Evolutionary conservation across 2,888 invertebrate species (phyloP).

Genomic region (Antheraea yamamai): DNA sequence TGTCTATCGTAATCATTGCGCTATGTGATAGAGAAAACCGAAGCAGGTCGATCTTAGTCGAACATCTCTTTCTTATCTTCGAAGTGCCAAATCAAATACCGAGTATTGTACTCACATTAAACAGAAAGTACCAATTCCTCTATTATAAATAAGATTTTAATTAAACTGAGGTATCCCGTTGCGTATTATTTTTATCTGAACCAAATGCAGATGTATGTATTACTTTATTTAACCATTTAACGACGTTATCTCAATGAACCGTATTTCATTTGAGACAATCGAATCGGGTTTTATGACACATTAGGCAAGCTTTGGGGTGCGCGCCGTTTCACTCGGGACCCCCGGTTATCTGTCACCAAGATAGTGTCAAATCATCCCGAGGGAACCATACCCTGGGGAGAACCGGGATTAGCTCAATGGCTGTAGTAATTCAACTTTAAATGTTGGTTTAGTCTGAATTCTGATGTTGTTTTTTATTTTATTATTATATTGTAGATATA

Average conservation of each 20-base stretch:
- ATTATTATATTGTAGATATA: neutral
- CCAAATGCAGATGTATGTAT: constrained; percentile 34
- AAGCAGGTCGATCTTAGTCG: too few species aligned
- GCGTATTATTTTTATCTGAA: constrained; percentile 10
- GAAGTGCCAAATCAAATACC: too few species aligned
- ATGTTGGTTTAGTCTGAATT: constrained; percentile 34
- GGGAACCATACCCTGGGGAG: constrained; percentile 53
- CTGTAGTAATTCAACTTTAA: constrained; percentile 27
- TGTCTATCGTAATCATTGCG: too few species aligned
- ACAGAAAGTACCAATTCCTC: neutral
- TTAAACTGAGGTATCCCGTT: neutral
- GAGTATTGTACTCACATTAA: too few species aligned
- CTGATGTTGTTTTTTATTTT: neutral
- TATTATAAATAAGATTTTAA: neutral
- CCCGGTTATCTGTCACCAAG: constrained; percentile 69
- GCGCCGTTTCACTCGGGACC: constrained; percentile 39
- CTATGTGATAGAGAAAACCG: too few species aligned
- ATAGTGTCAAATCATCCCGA: constrained; percentile 71
- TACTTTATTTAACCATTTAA: constrained; percentile 55
- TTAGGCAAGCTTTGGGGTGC: constrained; percentile 57
- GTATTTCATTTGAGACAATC: constrained; percentile 70
- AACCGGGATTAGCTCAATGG: constrained; percentile 46
- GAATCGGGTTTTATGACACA: constrained; percentile 76
- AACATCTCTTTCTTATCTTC: too few species aligned
- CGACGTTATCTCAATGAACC: constrained; percentile 46